A percentile compares a stretch with the other conserved stretches of the same genome.
Evolutionary conservation across 2,888 invertebrate genomes (phyloP).

Genomic region (Thera obeliscata): DNA sequence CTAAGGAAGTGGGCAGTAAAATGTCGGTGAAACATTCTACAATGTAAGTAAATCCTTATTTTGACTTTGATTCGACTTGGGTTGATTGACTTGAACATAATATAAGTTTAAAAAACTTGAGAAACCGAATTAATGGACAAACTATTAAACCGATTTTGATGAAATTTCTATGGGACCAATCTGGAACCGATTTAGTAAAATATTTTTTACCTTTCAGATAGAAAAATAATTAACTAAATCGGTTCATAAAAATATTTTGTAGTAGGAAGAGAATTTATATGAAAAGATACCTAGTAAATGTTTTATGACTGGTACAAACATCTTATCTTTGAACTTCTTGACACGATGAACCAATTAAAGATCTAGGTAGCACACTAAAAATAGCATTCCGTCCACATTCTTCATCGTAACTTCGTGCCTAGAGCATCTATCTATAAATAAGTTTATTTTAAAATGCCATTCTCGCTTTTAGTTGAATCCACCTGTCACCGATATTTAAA

Average conservation of each 20-base stretch:
- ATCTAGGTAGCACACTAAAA: background rate
- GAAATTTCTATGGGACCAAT: no score
- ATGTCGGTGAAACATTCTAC: conserved; percentile 9
- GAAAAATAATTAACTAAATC: no score
- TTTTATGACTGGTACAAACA: no score
- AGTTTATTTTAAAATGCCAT: conserved; percentile 9
- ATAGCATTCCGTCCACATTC: conserved; percentile 1
- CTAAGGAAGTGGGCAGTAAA: conserved; percentile 26
- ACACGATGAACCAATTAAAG: no score
- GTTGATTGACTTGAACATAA: background rate
- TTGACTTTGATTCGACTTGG: conserved; percentile 22
- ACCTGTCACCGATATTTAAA: background rate
- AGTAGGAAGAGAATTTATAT: no score
- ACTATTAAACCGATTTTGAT: no score
- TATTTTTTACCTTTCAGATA: no score
- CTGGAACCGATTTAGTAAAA: no score
- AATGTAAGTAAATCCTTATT: conserved; percentile 6
- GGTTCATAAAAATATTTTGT: no score
- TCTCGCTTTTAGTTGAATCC: background rate
- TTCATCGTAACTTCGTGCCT: conserved; percentile 2
- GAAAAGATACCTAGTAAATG: no score
- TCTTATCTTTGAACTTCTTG: no score
- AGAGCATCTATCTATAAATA: background rate
- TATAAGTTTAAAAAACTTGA: background rate
- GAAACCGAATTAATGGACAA: background rate